These are phyloP conservation scores for Oeneis ivallda DNA, from an alignment of 2,888 invertebrate species.

Conservation along the genomic window DNA sequence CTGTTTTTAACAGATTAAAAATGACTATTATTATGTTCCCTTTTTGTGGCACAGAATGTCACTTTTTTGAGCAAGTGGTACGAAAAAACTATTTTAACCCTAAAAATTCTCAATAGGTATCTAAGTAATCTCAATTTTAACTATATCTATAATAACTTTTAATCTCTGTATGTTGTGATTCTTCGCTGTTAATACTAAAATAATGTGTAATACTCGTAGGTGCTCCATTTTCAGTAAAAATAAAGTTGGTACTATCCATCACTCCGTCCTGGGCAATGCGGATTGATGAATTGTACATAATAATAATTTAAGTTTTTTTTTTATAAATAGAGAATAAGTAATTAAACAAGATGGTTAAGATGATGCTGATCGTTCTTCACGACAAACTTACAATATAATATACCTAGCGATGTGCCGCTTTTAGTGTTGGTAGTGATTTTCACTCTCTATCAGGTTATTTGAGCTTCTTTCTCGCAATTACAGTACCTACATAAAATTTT, in stretches of 20 bases:
- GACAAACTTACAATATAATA: conserved; percentile 12
- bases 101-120: not conserved
- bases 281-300: conserved; percentile 68
- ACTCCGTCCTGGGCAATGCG: conserved; percentile 79
- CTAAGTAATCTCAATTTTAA: conserved; percentile 11
- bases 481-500: not conserved
- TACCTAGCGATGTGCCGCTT: not conserved
- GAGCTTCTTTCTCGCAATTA: not conserved
- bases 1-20: too few species aligned
- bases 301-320: conserved; percentile 4
- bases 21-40: too few species aligned
- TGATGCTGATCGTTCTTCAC: conserved; percentile 22
- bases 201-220: too few species aligned
- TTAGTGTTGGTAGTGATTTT: not conserved
- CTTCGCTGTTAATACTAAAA: conserved; percentile 20
- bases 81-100: not conserved
- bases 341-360: not conserved
- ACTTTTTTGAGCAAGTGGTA: too few species aligned
- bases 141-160: conserved; percentile 32
- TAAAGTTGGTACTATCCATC: conserved; percentile 60
- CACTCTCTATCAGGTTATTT: not conserved
- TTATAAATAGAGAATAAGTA: not conserved
- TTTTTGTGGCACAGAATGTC: too few species aligned
- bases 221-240: not conserved
- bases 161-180: conserved; percentile 62